Percentiles rank a stretch among this genome's conserved stretches.
phyloP scores from a whole-genome alignment of 2,888 invertebrate species.

The Ischnura elegans region DNA sequence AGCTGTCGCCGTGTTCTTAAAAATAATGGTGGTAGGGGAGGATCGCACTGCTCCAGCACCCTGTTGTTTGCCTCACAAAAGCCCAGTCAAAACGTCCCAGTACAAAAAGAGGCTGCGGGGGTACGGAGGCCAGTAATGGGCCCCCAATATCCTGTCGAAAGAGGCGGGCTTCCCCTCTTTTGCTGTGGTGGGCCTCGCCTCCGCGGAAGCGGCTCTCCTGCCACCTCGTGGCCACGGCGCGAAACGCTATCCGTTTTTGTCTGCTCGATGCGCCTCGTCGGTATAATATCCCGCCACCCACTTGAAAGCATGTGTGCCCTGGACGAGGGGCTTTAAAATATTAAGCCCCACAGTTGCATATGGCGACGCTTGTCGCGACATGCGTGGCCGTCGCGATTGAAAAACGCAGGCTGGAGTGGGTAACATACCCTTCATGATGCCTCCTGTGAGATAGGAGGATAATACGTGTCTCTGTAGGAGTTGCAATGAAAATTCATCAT shows the following conservation, averaged over 20 bases:
- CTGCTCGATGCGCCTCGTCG: not conserved
- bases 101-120: not conserved
- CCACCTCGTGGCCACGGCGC: not conserved
- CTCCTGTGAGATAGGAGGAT: not conserved
- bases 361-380: not conserved
- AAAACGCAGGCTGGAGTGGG: not conserved
- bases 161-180: not conserved
- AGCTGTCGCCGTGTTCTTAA: not conserved
- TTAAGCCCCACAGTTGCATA: not conserved
- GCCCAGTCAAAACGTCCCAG: conserved; percentile 6
- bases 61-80: not conserved
- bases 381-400: not conserved
- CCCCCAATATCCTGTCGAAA: not conserved
- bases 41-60: not conserved
- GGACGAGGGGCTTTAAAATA: not conserved
- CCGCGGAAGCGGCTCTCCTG: no score
- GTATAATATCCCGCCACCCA: not conserved
- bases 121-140: not conserved
- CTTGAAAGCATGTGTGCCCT: not conserved
- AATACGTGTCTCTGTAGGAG: not conserved
- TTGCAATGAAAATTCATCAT: no score
- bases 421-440: not conserved
- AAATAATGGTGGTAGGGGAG: not conserved
- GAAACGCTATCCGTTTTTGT: not conserved
- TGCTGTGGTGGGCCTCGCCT: no score